Base-by-base conservation (phyloP, 2,797 vertebrate genomes). In the Peromyscus nudipes region DNA sequence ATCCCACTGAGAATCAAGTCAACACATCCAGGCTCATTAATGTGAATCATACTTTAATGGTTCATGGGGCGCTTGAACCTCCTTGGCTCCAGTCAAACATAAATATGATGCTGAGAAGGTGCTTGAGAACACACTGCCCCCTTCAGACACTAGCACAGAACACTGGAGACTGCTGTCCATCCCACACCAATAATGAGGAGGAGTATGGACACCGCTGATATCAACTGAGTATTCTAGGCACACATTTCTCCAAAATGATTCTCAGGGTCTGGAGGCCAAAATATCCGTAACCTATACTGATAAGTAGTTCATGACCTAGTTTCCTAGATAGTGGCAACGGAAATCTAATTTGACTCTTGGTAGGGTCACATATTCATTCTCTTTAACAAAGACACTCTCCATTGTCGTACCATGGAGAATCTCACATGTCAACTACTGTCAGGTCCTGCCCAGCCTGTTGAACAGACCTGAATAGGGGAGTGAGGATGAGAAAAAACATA, bases 101-200 rank as follows among this genome's bases (percentile, higher is more conserved):
- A n/a, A 6, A 4, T 21, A 0, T n/a, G 31, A n/a, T 55, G 5
- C 17, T 55, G 2, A 21, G 29, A 79, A 19, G 62, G 0, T 21
- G 4, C 29, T 23, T 80, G 11, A 49, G 79, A 23, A 3, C 52
- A 60, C 27, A 6, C 12, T 81, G 1, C 5, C 11, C 12, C 0
- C 8, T 37, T 37, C 19, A 81, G 12, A 37, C 21, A 37, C 6
- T 16, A 25, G 4, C n/a, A 60, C 0, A 37, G 52, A 79, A 19
- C 11, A 12, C 13, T 37, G 21, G 12, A 81, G 52, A 34, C 34
- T 81, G 34, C 0, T 37, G 52, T 14, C 1, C 16, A 12, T 80
- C 1, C 9, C 6, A 21, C 1, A 57, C 4, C 52, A 60, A 4
- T 13, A 12, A 14, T 57, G 3, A 2, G 29, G 12, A 37, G 19